Conservation (phyloP, 2,113 vertebrate genomes). For the Zootoca vivipara region DNA sequence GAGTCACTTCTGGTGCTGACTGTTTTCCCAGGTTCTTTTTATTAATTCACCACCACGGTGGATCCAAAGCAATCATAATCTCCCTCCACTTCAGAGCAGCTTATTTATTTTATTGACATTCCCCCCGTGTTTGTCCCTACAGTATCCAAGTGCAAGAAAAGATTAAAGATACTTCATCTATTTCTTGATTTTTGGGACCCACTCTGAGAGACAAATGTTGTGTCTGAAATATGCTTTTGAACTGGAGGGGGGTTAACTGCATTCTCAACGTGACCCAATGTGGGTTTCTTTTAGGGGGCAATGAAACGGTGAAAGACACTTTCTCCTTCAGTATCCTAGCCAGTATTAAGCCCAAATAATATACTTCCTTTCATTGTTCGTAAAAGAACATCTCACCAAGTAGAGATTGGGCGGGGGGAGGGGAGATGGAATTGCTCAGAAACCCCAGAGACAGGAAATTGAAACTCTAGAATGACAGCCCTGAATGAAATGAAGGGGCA, state of each 20-base stretch:
- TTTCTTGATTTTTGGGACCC: constrained; percentile 34
- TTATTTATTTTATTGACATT: constrained; percentile 22
- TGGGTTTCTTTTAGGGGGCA: no score
- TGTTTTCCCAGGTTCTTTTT: not conserved
- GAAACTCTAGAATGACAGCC: not conserved
- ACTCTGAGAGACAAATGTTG: constrained; percentile 33
- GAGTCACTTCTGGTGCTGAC: constrained; percentile 21
- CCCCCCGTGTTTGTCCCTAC: not conserved
- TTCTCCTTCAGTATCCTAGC: not conserved
- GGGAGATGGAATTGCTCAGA: not conserved
- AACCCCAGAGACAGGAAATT: not conserved
- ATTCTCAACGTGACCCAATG: not conserved
- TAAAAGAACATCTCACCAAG: not conserved
- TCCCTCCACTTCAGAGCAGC: constrained; percentile 10
- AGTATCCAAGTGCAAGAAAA: not conserved
- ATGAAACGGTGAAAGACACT: not conserved
- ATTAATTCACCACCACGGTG: constrained; percentile 22
- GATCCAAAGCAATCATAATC: constrained; percentile 45
- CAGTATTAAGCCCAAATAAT: not conserved
- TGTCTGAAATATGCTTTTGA: not conserved
- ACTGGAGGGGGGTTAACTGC: not conserved
- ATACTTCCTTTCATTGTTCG: not conserved
- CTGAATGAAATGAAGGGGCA: not conserved
- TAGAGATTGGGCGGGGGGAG: not conserved
- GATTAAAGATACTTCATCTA: constrained; percentile 36